Base-by-base conservation (phyloP, 2,797 vertebrate species). In the Hydrophis major region DNA sequence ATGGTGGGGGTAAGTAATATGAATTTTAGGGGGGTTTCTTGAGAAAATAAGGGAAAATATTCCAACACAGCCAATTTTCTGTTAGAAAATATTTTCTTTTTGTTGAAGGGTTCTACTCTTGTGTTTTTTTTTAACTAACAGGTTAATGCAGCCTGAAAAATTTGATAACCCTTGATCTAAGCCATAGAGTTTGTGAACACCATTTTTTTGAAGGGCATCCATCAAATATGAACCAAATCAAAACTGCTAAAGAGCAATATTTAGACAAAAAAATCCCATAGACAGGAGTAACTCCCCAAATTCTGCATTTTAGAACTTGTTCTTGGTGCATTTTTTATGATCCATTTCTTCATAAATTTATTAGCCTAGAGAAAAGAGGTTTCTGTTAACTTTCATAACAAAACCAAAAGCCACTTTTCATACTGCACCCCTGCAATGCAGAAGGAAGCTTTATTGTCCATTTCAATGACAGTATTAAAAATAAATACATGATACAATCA, bases 381-480 rank as follows among this genome's bases (percentile, higher is more conserved):
- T 53, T 10, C 50, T 94, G 14, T 66, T 91, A 93, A 91, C 93
- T 60, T 86, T 4, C 14, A 88, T 89, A 63, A 74, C 10, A 90
- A 89, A 93, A 50, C 4, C 66, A n/a, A 42, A 42, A 88, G 14
- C 42, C 87, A 16, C 3, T 47, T 42, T 37, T 66, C 22, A 63
- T 89, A 63, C 78, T 92, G 91, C 88, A 95, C 92, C 95, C 86
- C 4, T 8, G 37, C 57, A 47, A 92, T 93, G 87, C 93, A 0
- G 61, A 42, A 93, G 93, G 90, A 74, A 94, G 66, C 95, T 98
- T 98, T 97, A 97, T 97, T 98, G 90, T 94, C 91, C 93, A 92
- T 91, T 94, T 92, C 91, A 56, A 86, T 94, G 92, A 97, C 94
- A 89, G 88, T 42, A 7, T 66, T 69, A 5, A 87, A 11, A 93